These are phyloP conservation scores for Rhamnusium bicolor DNA, from an alignment of 2,888 invertebrate genomes.

Conservation along the genomic window DNA sequence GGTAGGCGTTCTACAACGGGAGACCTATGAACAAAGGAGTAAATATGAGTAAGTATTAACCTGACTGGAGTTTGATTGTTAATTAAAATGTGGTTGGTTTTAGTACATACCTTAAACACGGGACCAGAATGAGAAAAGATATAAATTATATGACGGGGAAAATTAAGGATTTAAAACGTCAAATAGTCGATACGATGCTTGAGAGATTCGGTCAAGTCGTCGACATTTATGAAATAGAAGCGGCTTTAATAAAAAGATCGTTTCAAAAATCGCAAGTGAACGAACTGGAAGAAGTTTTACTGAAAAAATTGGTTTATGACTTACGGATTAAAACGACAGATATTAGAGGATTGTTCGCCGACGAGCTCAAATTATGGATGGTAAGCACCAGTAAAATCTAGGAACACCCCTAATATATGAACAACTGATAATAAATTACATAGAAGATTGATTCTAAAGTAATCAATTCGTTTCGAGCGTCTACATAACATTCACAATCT, in stretches of 20 bases:
- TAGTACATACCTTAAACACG: constrained; percentile 79
- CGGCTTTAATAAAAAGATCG: constrained; percentile 72
- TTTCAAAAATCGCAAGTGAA: constrained; percentile 73
- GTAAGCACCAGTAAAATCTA: constrained; percentile 58
- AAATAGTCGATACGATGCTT: constrained; percentile 72
- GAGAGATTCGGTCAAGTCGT: constrained; percentile 75
- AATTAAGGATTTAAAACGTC: constrained; percentile 74
- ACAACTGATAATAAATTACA: too few relatives aligned
- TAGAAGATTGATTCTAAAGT: too few relatives aligned
- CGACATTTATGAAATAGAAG: constrained; percentile 73
- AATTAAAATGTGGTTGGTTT: constrained; percentile 27
- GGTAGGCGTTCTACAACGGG: constrained; percentile 78
- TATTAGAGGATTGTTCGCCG: constrained; percentile 69
- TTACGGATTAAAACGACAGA: constrained; percentile 72
- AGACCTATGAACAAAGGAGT: constrained; percentile 77
- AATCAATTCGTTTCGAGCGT: too few relatives aligned
- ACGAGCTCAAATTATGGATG: constrained; percentile 69
- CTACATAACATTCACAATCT: too few relatives aligned
- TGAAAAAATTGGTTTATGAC: constrained; percentile 74
- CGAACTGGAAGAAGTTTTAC: constrained; percentile 74
- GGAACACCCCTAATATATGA: too few relatives aligned
- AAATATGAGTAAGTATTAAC: constrained; percentile 77
- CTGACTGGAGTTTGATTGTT: not conserved
- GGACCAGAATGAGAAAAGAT: constrained; percentile 82
- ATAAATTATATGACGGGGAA: constrained; percentile 78